Percentiles rank a stretch among this genome's conserved stretches.
Conservation (phyloP, 2,888 invertebrate species). For the Chesias legatella region DNA sequence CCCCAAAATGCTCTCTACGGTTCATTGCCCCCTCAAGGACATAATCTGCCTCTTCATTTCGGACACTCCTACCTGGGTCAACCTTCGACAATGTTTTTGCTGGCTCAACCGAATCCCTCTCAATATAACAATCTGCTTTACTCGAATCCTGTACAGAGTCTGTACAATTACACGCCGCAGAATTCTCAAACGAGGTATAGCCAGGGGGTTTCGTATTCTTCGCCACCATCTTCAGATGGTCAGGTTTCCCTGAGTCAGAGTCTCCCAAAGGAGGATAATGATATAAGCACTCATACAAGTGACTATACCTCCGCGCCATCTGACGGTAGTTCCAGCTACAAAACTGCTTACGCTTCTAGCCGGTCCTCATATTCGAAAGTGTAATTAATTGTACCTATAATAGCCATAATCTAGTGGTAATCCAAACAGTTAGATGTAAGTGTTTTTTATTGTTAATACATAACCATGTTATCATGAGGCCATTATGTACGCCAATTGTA, state of each 20-base stretch:
- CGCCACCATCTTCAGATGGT: conserved; percentile 45
- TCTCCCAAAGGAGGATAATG: conserved; percentile 62
- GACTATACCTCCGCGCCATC: conserved; percentile 54
- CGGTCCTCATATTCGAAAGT: conserved; percentile 51
- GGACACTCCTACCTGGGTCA: conserved; percentile 55
- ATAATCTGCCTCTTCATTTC: conserved; percentile 48
- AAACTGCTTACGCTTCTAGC: conserved; percentile 51
- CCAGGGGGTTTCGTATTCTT: conserved; percentile 38
- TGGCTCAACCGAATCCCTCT: conserved; percentile 59
- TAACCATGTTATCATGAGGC: conserved; percentile 31
- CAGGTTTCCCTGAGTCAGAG: conserved; percentile 47
- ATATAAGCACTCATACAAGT: conserved; percentile 45
- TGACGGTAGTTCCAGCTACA: conserved; percentile 55
- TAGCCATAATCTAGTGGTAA: conserved; percentile 10
- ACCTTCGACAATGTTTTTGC: conserved; percentile 58
- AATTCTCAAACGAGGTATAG: conserved; percentile 60
- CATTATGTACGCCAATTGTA: conserved; percentile 43
- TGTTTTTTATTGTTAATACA: too few species aligned
- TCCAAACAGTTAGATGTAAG: conserved; percentile 18
- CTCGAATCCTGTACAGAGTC: conserved; percentile 54
- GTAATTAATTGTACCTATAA: conserved; percentile 10
- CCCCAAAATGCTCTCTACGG: conserved; percentile 42
- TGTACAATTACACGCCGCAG: conserved; percentile 64
- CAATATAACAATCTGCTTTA: conserved; percentile 58
- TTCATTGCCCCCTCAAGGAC: conserved; percentile 42